Evolutionary conservation across 92 coral and sea anemone genomes (phyloP), one percentile per base, ranked within the genome.

Genomic region (Desmophyllum pertusum): DNA sequence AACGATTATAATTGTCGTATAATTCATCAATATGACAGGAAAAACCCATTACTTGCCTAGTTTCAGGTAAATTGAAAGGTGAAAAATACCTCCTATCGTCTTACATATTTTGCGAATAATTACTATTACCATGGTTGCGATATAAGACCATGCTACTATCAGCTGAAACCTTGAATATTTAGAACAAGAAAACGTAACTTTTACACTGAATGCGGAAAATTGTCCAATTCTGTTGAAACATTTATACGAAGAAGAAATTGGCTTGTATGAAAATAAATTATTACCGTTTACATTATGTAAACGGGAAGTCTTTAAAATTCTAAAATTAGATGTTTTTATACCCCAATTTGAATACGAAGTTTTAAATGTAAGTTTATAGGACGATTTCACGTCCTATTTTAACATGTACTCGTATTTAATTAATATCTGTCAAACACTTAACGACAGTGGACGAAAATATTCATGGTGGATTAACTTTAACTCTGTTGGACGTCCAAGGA

Each of bases 91-190:
- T 19, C 30, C 31, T 50, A 3, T 66, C 40, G 30, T 36, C n/a
- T 68, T 14, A 52, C 67, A 69, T 66, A 53, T 48, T 80, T 68
- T 35, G 14, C 53, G 73, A 46, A 23, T 45, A 80, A 36, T n/a
- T 48, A 1, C 65, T 50, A 45, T 80, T 50, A 5, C 84, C 68
- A 14, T 69, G 76, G 84, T 67, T 46, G 27, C 13, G 45, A 43
- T n/a, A n/a, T n/a, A n/a, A 79, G 6, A 43, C 39, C 21, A 19
- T 31, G 18, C 35, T n/a, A 42, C 23, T 29, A 3, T 21, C 33
- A 42, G 2, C 13, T 50, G 8, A 42, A 73, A 73, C 13, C 33
- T 35, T 74, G 72, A 36, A 17, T 66, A 23, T 25, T 66, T 31
- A 21, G n/a, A 66, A 35, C n/a, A 35, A 66, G 38, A 18, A 66